Evolutionary conservation across 1,140 invertebrate genomes (phyloP).

Genomic region (Neomicropteryx cornuta): DNA sequence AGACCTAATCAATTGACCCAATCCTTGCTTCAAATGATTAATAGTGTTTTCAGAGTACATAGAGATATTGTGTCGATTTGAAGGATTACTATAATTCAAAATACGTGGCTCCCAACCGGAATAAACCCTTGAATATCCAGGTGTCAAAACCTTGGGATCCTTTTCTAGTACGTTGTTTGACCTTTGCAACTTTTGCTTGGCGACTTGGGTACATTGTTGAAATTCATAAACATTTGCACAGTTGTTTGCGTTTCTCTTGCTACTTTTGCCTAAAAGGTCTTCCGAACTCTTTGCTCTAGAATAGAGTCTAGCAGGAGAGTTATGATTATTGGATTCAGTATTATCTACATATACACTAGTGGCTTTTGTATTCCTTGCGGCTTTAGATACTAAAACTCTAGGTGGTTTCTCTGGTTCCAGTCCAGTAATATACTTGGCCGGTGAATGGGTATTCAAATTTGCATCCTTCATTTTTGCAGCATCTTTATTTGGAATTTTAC

Average conservation of each 20-base stretch:
- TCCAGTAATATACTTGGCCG: constrained; percentile 37
- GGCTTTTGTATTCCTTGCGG: constrained; percentile 36
- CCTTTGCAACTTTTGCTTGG: too few relatives aligned
- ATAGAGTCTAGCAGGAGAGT: constrained; percentile 27
- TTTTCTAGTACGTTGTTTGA: too few relatives aligned
- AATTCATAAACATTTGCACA: too few relatives aligned
- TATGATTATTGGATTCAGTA: constrained; percentile 25
- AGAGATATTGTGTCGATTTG: constrained; percentile 6
- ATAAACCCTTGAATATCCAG: constrained; percentile 35
- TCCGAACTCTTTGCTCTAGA: constrained; percentile 37
- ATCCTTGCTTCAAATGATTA: constrained; percentile 5
- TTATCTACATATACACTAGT: constrained; percentile 36
- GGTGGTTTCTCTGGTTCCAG: constrained; percentile 39
- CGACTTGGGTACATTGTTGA: too few relatives aligned
- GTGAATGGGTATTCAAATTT: constrained; percentile 13
- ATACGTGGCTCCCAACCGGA: constrained; percentile 22
- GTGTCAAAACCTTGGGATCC: too few relatives aligned
- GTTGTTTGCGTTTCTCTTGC: too few relatives aligned
- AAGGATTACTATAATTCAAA: constrained; percentile 6
- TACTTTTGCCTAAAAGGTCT: constrained; percentile 34
- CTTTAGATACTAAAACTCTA: constrained; percentile 32
- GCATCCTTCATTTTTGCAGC: too few relatives aligned
- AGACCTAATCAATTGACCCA: too few relatives aligned
- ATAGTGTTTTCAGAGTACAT: constrained; percentile 4
- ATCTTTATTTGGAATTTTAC: too few relatives aligned